Evolutionary conservation across 2,113 vertebrate species (phyloP), one percentile per base, ranked within the genome.

Genomic region (Cyprinodon tularosa): DNA sequence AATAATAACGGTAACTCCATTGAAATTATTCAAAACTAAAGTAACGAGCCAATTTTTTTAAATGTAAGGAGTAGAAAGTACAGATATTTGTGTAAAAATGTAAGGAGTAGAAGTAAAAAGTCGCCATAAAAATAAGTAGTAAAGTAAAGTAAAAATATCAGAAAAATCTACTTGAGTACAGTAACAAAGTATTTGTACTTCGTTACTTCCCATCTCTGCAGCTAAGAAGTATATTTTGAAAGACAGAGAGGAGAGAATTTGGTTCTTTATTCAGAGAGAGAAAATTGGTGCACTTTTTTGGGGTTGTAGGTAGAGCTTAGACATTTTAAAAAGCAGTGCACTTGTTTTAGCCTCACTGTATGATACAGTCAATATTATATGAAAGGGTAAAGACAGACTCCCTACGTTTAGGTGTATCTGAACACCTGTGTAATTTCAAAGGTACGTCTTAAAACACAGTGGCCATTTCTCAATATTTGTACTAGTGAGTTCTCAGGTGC

Each of bases 211-310:
- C n/a, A n/a, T n/a, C n/a, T n/a, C n/a, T n/a, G n/a, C 29, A 77
- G 81, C 82, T 85, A 82, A 84, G 64, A 39, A 57, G 62, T 72
- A 63, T 11, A 2, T 68, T 78, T 89, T 86, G 68, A 62, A 84
- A 77, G 77, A 48, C 69, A 79, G 62, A 81, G 67, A 65, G 69
- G 53, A 78, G 70, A 83, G 66, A 83, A 68, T 72, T 72, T 72
- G 77, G 60, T 74, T 37, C 89, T 88, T 83, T 60, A 62, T 67
- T 84, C 80, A 84, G 68, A 81, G 64, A 86, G 75, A 88, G 78
- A 62, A 84, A 76, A 91, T 90, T 87, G 75, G 60, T 47, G 57
- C 62, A 66, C 70, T 87, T 80, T 78, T 87, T 62, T 38, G 60
- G 39, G 68, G 74, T 87, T 77, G 79, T 57, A 57, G 17, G n/a